Conservation (phyloP, 2,888 invertebrate genomes). For the Cyclophora punctaria region DNA sequence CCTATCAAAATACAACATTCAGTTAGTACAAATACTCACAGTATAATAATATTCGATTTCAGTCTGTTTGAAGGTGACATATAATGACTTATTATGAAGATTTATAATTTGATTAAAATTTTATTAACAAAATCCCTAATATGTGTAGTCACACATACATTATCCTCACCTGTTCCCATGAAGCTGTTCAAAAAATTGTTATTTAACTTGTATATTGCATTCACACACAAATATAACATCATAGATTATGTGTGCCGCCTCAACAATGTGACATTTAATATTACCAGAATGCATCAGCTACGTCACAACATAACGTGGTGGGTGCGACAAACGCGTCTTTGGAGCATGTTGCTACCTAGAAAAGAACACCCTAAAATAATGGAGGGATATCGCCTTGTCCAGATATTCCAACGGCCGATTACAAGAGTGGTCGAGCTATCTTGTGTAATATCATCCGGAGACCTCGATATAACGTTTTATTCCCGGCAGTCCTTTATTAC, state of each 20-base stretch:
- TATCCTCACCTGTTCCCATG: slow-evolving; percentile 72
- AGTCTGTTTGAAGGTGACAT: slow-evolving; percentile 42
- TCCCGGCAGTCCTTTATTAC: slow-evolving; percentile 54
- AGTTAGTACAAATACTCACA: slow-evolving; percentile 23
- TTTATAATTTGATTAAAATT: slow-evolving; percentile 18
- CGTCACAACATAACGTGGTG: slow-evolving; percentile 54
- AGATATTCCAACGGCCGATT: slow-evolving; percentile 28
- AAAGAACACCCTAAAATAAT: slow-evolving; percentile 73
- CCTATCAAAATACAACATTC: slow-evolving; percentile 61
- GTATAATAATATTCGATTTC: slow-evolving; percentile 24
- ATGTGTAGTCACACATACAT: slow-evolving; percentile 55
- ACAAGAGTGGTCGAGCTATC: slow-evolving; percentile 35
- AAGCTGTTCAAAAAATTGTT: slow-evolving; percentile 73
- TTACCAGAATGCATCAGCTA: slow-evolving; percentile 63
- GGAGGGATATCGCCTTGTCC: slow-evolving; percentile 40
- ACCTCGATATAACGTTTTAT: slow-evolving; percentile 53
- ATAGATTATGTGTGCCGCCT: slow-evolving; percentile 65
- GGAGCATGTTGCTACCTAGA: slow-evolving; percentile 63
- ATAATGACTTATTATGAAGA: slow-evolving; percentile 14
- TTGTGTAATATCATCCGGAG: slow-evolving; percentile 42
- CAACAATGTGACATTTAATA: slow-evolving; percentile 65
- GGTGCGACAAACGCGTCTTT: slow-evolving; percentile 54
- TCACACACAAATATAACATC: slow-evolving; percentile 70
- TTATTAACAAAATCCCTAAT: slow-evolving; percentile 29
- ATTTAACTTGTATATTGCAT: slow-evolving; percentile 67